Evolutionary conservation across 2,113 vertebrate species (phyloP), one percentile per base, ranked within the genome.

Genomic region (Tenrec ecaudatus): DNA sequence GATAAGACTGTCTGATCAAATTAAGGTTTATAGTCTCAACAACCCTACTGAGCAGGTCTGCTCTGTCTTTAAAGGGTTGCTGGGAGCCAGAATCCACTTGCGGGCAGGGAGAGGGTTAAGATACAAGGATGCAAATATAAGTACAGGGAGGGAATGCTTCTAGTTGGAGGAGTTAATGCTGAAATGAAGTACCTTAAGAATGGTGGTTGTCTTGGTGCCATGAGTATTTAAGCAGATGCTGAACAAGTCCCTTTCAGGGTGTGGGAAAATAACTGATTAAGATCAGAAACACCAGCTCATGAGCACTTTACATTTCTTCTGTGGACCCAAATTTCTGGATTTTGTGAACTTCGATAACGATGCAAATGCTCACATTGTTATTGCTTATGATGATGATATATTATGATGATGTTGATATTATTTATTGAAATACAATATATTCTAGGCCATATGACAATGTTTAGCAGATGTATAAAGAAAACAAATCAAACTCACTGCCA

Each of bases 381-480:
- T 1, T 75, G 62, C 19, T 29, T 57, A 77, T 62, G 66, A 27
- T 29, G 53, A 58, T 4, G 60, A 68, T 22, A 88, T 47, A 47
- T 5, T 5, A 10, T 5, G 43, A 47, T 47, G 43, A 53, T 53
- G 47, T 53, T 53, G 57, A 62, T 80, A 1, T 12, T 22, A 19
- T 64, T 95, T 82, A 40, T 33, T 88, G 47, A 89, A 90, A 58
- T 57, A 23, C 12, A 81, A 83, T 76, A 20, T 29, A 73, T 43
- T 60, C 14, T n/a, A 11, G 33, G 22, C 20, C 77, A 47, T 64
- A 20, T 53, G 47, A 10, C 47, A 53, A 14, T 53, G 4, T 53
- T 53, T 53, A 53, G 2, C 47, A 53, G 47, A 53, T 53, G 12
- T 53, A 53, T 53, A 12, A 14, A 53, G 12, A 53, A 10, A 53